phyloP scores from a whole-genome alignment of 2,888 invertebrate species.

The Pollenia labialis region DNA sequence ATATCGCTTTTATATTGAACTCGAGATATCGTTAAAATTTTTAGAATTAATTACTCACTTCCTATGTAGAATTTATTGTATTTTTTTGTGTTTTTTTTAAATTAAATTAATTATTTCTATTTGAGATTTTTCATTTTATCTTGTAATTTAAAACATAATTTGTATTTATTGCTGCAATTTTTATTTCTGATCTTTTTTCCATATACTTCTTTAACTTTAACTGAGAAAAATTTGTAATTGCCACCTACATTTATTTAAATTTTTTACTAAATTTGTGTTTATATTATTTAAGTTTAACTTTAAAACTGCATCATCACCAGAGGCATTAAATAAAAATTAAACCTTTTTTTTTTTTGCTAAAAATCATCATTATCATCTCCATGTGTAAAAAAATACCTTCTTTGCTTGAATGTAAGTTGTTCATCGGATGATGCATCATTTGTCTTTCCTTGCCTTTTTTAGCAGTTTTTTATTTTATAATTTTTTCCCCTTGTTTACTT shows the following conservation, averaged over 20 bases:
- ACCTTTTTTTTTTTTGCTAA: constrained; percentile 11
- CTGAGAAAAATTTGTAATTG: constrained; percentile 60
- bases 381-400: constrained; percentile 12
- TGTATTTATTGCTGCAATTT: constrained; percentile 5
- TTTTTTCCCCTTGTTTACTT: not conserved
- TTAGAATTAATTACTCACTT: no score
- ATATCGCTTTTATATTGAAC: no score
- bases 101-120: not conserved
- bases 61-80: not conserved
- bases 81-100: no score
- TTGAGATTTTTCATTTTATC: constrained; percentile 3
- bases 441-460: constrained; percentile 60
- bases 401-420: constrained; percentile 25
- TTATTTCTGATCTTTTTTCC: constrained; percentile 16
- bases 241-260: constrained; percentile 51
- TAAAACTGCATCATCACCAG: constrained; percentile 35
- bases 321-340: constrained; percentile 32
- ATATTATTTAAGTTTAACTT: not conserved
- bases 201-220: not conserved
- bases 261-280: not conserved
- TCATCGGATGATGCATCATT: constrained; percentile 56
- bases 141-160: constrained; percentile 16
- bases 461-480: constrained; percentile 9
- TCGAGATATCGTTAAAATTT: no score
- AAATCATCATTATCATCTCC: constrained; percentile 30